Conservation (phyloP, 2,113 vertebrate species). For the Thalassoma bifasciatum region DNA sequence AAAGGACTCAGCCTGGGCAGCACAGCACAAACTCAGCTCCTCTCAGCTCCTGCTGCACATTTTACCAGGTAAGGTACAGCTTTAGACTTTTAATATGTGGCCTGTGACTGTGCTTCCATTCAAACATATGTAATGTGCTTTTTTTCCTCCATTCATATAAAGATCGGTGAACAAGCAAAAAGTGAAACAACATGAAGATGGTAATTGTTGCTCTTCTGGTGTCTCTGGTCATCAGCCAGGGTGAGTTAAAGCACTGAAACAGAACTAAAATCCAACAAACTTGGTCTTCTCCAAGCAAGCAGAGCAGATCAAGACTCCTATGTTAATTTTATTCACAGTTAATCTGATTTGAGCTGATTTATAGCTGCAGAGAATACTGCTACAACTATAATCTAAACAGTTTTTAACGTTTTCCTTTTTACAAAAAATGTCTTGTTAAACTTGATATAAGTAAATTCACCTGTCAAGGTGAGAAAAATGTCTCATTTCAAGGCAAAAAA, state of each 20-base stretch:
- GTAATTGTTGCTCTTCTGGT: conserved; percentile 30
- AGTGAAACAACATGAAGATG: conserved; percentile 46
- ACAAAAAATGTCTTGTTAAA: no score
- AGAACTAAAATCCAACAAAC: no score
- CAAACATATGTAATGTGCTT: not conserved
- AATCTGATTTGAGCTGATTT: no score
- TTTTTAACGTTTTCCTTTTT: no score
- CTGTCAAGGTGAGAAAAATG: no score
- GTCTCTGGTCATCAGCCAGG: conserved; percentile 30
- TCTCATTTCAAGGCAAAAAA: no score
- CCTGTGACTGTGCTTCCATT: not conserved
- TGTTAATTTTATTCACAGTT: not conserved
- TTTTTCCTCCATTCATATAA: not conserved
- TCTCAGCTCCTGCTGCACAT: not conserved
- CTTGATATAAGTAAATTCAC: no score
- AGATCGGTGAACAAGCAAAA: not conserved
- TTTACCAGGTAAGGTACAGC: conserved; percentile 5
- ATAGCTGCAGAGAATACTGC: not conserved
- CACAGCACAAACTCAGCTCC: not conserved
- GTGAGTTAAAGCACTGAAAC: conserved; percentile 28
- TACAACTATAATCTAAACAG: not conserved
- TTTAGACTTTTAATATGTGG: not conserved
- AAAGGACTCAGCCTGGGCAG: not conserved
- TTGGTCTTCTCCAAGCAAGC: not conserved
- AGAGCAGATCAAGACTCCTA: no score